These are phyloP conservation scores for Diglossa brunneiventris DNA, from an alignment of 2,113 vertebrate genomes.

Conservation along the genomic window DNA sequence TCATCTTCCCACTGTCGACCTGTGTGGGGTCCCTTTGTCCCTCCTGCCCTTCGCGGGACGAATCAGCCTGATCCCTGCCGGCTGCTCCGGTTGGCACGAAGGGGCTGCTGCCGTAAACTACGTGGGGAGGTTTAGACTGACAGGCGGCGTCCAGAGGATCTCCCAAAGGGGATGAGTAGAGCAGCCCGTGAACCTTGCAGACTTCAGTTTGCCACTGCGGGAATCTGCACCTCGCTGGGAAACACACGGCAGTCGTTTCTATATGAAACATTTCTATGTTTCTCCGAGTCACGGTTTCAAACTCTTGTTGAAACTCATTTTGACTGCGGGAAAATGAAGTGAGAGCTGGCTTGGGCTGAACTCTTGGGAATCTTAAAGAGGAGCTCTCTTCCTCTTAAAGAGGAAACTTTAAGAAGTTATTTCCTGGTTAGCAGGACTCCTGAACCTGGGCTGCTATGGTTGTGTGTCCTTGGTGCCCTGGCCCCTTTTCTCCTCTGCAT, in stretches of 20 bases:
- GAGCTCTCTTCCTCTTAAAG: too few species aligned
- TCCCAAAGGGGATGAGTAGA: neutral
- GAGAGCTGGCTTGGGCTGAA: neutral
- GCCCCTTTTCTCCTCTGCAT: neutral
- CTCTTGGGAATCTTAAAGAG: neutral
- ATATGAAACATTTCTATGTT: neutral
- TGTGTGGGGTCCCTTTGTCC: neutral
- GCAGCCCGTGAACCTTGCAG: fast-evolving
- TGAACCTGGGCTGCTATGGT: neutral
- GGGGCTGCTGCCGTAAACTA: neutral
- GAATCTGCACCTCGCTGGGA: neutral
- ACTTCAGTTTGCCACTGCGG: fast-evolving
- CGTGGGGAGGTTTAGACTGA: neutral
- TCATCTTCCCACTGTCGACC: neutral
- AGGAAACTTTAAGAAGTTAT: neutral
- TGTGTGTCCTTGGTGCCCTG: neutral
- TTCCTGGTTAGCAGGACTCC: neutral
- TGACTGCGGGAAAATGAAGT: neutral
- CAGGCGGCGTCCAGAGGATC: neutral
- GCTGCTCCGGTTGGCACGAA: neutral
- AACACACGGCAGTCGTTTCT: neutral
- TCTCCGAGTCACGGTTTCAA: neutral
- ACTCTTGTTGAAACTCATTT: neutral
- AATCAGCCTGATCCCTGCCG: too few species aligned
- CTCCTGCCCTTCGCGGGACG: neutral